These are phyloP conservation scores for Chaetodon trifasciatus DNA, from an alignment of 2,797 vertebrate genomes.

Conservation along the genomic window DNA sequence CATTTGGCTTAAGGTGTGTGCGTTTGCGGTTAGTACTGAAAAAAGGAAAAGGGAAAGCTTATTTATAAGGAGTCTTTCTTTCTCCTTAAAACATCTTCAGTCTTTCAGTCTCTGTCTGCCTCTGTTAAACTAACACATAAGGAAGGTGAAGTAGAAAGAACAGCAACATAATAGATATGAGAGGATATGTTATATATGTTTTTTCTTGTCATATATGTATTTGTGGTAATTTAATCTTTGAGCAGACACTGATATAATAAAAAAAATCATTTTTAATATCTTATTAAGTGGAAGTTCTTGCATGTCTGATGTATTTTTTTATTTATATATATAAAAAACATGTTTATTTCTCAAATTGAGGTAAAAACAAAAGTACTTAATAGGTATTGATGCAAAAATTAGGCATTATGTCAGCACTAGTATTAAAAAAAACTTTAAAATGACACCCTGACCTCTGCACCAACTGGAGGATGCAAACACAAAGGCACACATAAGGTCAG, in stretches of 20 bases:
- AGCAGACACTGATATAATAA: not conserved
- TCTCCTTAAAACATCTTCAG: not conserved
- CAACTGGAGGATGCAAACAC: not conserved
- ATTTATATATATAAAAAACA: too few species aligned
- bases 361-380: not conserved
- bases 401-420: not conserved
- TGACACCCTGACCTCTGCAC: not conserved
- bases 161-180: not conserved
- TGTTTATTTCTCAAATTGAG: not conserved
- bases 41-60: not conserved
- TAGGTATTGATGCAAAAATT: not conserved
- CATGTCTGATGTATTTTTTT: too few species aligned
- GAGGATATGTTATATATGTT: too few species aligned
- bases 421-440: not conserved
- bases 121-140: not conserved
- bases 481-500: not conserved
- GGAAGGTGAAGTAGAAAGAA: too few species aligned
- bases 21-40: conserved; percentile 15
- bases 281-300: too few species aligned
- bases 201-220: too few species aligned
- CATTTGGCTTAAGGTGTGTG: conserved; percentile 39
- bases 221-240: not conserved
- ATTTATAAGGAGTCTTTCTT: not conserved
- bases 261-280: too few species aligned
- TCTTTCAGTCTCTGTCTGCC: not conserved